These are phyloP conservation scores for Xenops minutus DNA, from an alignment of 2,797 vertebrate genomes.

Conservation along the genomic window DNA sequence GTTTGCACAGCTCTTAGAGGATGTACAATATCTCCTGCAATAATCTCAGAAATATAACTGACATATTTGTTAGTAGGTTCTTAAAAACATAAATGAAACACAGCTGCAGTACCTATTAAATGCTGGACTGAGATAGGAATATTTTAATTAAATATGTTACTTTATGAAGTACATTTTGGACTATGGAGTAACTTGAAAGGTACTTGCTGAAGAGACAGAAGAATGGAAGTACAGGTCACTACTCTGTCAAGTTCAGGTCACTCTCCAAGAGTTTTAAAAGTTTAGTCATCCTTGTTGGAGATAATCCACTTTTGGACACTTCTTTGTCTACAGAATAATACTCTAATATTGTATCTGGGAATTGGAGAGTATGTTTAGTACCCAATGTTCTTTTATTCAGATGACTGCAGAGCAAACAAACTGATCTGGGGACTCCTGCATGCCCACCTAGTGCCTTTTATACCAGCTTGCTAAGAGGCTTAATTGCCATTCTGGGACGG, in stretches of 20 bases:
- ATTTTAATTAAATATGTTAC: not conserved
- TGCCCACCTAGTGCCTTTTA: not conserved
- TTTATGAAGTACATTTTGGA: not conserved
- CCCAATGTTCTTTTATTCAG: not conserved
- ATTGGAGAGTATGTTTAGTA: not conserved
- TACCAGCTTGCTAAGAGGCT: not conserved
- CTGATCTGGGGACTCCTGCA: not conserved
- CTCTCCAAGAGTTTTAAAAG: not conserved
- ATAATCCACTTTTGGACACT: not conserved
- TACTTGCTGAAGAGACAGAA: not conserved
- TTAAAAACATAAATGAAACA: not conserved
- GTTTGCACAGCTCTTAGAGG: not conserved
- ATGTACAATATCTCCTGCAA: not conserved
- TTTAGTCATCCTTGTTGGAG: not conserved
- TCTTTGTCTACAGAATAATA: not conserved
- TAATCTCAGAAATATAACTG: not conserved
- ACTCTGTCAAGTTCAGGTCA: not conserved
- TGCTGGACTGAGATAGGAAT: not conserved
- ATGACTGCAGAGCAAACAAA: not conserved
- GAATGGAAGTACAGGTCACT: not conserved
- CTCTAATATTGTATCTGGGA: not conserved
- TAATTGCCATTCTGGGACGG: not conserved
- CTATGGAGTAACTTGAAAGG: not conserved
- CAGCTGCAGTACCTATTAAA: not conserved
- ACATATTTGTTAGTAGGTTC: not conserved